phyloP scores from a whole-genome alignment of 2,888 invertebrate genomes.

The Crioceris asparagi region DNA sequence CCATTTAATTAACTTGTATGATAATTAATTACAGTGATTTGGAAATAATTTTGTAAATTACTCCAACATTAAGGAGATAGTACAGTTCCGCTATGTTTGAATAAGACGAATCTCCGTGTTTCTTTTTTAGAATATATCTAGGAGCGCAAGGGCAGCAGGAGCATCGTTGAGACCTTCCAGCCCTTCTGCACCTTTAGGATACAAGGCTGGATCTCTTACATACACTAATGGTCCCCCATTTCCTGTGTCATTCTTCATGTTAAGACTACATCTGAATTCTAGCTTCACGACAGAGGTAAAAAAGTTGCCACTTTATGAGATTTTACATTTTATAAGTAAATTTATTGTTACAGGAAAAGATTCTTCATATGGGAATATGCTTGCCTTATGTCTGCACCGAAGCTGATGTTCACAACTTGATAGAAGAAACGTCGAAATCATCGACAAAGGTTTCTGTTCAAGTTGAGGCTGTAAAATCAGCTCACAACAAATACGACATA shows the following conservation, averaged over 20 bases:
- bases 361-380: constrained; percentile 65
- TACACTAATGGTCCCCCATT: constrained; percentile 47
- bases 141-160: constrained; percentile 20
- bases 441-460: constrained; percentile 42
- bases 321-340: neutral
- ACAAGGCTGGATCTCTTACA: constrained; percentile 25
- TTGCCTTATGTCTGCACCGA: constrained; percentile 59
- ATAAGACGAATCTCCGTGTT: too few species aligned
- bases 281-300: constrained; percentile 46
- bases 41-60: too few species aligned
- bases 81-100: too few species aligned
- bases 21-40: too few species aligned
- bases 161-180: constrained; percentile 21
- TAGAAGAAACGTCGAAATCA: constrained; percentile 43
- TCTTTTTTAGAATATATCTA: constrained; percentile 24
- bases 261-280: constrained; percentile 47
- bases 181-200: constrained; percentile 29
- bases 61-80: too few species aligned
- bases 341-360: constrained; percentile 45
- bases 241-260: constrained; percentile 54
- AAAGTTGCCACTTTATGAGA: neutral
- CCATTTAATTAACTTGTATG: too few species aligned
- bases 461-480: constrained; percentile 57
- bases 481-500: constrained; percentile 53
- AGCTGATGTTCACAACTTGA: constrained; percentile 48